These are phyloP conservation scores for Dolichomitus sp. DNA, from an alignment of 2,888 invertebrate genomes.

Conservation along the genomic window DNA sequence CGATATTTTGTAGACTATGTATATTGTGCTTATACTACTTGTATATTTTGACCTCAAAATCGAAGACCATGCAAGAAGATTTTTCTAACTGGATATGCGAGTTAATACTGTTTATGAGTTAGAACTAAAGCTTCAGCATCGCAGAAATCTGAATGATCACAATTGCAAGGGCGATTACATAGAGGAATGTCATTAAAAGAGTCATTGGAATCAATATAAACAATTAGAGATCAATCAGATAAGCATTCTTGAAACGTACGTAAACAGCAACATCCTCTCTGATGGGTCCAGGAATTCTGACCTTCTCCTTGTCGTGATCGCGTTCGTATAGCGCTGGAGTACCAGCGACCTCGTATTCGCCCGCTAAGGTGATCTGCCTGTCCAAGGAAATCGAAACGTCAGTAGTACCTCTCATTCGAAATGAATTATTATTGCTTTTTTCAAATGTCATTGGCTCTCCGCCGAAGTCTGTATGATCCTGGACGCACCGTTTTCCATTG, in stretches of 20 bases:
- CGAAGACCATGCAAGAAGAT: neutral
- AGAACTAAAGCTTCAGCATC: neutral
- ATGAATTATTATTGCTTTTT: constrained; percentile 20
- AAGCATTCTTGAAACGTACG: constrained; percentile 84
- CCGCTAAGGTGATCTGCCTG: constrained; percentile 85
- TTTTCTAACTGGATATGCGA: neutral
- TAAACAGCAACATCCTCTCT: constrained; percentile 88
- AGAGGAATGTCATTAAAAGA: neutral
- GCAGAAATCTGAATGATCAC: neutral
- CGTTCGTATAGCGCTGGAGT: constrained; percentile 87
- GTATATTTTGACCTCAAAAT: neutral
- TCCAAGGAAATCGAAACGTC: constrained; percentile 70
- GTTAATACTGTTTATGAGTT: neutral
- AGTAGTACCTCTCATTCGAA: constrained; percentile 35
- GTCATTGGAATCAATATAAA: neutral
- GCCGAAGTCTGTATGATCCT: constrained; percentile 58
- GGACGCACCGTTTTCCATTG: constrained; percentile 89
- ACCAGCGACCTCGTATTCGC: constrained; percentile 86
- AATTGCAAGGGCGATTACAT: constrained; percentile 20
- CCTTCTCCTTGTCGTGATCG: constrained; percentile 87
- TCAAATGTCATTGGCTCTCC: constrained; percentile 33
- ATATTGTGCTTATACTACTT: neutral
- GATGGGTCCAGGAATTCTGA: constrained; percentile 89
- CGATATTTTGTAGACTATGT: neutral
- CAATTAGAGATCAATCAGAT: neutral